Evolutionary conservation across 2,797 vertebrate species (phyloP), one percentile per base, ranked within the genome.

Genomic region (Peromyscus eremicus): DNA sequence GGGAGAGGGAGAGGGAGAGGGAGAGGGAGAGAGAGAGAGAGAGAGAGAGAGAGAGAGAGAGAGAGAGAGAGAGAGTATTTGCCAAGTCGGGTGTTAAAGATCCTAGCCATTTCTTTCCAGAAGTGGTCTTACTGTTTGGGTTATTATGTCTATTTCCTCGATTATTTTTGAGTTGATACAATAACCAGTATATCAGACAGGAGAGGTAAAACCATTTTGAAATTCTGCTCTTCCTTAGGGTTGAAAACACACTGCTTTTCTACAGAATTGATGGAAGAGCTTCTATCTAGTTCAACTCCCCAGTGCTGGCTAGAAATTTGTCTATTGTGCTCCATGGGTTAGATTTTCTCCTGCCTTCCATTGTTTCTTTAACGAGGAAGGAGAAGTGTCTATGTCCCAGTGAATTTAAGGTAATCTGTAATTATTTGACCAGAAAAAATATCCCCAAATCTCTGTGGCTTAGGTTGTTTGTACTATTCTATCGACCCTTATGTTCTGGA

Each of bases 401-500:
- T 95, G 46, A 96, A 93, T 82, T 60, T 68, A 55, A 93, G 25
- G 23, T 6, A 75, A n/a, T 88, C 71, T 85, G n/a, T 93, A 92
- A 88, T 90, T 97, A 32, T 96, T 93, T 52, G 80, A 91, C 23
- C 19, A 92, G 75, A 91, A 92, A 93, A 92, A 70, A 85, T 17
- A 68, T 89, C 55, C 84, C 68, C 88, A 91, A 95, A 88, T 85
- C 71, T 40, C 71, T 46, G 55, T 57, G 60, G 10, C n/a, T 91
- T 12, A 73, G 32, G 9, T 57, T 92, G n/a, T 60, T 91, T 94
- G 46, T 79, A 40, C 68, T 84, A 3, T 94, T 81, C 29, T 21
- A 1, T 6, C 90, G 73, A 90, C 85, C 1, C 52, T 19, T 64
- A 29, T 21, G 21, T 40, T 12, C 55, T 85, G 34, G 37, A 82